A percentile compares a stretch with the other conserved stretches of the same genome.
These are phyloP conservation scores for Macrosiphum euphorbiae DNA, from an alignment of 2,888 invertebrate species.

Conservation along the genomic window DNA sequence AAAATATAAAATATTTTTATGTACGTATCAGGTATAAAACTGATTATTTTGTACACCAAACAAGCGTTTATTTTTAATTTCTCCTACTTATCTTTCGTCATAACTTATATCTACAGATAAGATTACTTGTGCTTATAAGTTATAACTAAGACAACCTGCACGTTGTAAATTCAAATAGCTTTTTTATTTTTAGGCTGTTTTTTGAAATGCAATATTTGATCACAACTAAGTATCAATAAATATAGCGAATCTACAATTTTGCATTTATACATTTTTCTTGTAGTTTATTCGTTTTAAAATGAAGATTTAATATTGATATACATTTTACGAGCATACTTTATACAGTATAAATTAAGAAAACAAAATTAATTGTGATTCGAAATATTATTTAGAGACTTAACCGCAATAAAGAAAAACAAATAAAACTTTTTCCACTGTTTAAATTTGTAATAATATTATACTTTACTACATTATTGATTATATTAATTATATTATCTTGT, in stretches of 20 bases:
- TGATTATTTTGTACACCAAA: background rate
- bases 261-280: background rate
- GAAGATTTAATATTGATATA: background rate
- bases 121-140: background rate
- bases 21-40: background rate
- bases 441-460: background rate
- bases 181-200: background rate
- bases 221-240: background rate
- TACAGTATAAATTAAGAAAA: background rate
- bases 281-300: background rate
- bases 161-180: background rate
- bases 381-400: background rate
- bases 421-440: background rate
- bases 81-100: background rate
- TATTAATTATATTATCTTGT: too few relatives aligned
- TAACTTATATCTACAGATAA: background rate
- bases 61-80: background rate
- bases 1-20: background rate
- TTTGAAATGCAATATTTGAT: background rate
- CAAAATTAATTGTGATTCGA: background rate
- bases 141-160: background rate
- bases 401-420: background rate
- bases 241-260: background rate
- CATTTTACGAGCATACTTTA: background rate
- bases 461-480: background rate